Evolutionary conservation across 2,888 invertebrate genomes (phyloP), one percentile per base, ranked within the genome.

Genomic region (Tenthredo livida): DNA sequence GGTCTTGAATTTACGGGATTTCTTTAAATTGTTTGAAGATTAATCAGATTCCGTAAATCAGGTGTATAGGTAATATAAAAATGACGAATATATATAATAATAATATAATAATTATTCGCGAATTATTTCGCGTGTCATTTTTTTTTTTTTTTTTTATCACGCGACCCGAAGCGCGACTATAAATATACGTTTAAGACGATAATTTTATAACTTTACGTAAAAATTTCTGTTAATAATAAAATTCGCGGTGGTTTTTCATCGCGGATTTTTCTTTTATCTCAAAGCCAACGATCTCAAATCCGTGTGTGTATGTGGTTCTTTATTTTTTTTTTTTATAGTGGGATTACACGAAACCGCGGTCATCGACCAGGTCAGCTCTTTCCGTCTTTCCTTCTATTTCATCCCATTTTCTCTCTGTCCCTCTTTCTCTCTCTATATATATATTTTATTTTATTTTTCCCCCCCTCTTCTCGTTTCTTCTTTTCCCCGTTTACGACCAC

Each of bases 401-500:
- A 1, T 37, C 17, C 17, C 33, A 12, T 67, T 29, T 29, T 21
- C 3, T 5, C 25, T 29, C 1, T 67, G 6, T 67, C 33, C 7
- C 29, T 67, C 25, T 29, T 9, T 37, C 10, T n/a, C 15, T n/a
- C 67, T 67, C 29, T 67, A 29, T 29, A 33, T 67, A 5, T 21
- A 40, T 75, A 15, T 75, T 75, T 72, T 40, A 7, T 72, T 72
- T 72, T 7, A 17, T 37, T 37, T 70, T 70, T 70, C 15, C 17
- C n/a, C 10, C 12, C 33, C 37, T 17, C 25, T 72, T 21, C 37
- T 21, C 43, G 1, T 10, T 40, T 72, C 10, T 43, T 21, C 9
- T 43, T 37, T 10, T 72, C n/a, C 43, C 3, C 25, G 29, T 67
- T 67, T 67, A 67, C 72, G 72, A 72, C n/a, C 21, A 9, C 17